phyloP scores from a whole-genome alignment of 2,797 vertebrate species.

The Sebastes elongatus region DNA sequence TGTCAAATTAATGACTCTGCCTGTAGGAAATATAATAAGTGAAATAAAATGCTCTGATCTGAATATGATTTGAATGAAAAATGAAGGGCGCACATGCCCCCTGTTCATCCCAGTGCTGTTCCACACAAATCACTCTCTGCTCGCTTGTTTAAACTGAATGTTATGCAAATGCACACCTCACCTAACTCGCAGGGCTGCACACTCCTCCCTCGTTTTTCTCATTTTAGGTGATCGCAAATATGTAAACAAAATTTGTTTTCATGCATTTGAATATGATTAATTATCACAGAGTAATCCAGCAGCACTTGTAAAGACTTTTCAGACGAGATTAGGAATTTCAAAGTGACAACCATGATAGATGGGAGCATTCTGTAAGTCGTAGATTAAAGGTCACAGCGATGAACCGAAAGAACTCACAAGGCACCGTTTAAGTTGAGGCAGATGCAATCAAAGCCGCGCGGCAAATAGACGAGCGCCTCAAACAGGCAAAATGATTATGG shows the following conservation, averaged over 20 bases:
- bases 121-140: constrained; percentile 47
- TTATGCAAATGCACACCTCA: constrained; percentile 74
- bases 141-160: constrained; percentile 59
- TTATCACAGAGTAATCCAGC: constrained; percentile 86
- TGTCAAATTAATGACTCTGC: constrained; percentile 58
- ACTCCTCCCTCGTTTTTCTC: constrained; percentile 69
- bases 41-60: constrained; percentile 57
- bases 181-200: constrained; percentile 64
- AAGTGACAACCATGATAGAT: constrained; percentile 88
- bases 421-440: constrained; percentile 81
- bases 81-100: constrained; percentile 26
- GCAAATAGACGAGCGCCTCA: constrained; percentile 68
- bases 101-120: constrained; percentile 23
- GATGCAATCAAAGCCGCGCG: constrained; percentile 80
- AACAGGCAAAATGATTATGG: constrained; percentile 83
- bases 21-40: constrained; percentile 45
- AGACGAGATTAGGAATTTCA: constrained; percentile 85
- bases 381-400: constrained; percentile 87
- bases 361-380: constrained; percentile 81
- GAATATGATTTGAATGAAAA: constrained; percentile 61
- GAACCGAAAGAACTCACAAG: constrained; percentile 72
- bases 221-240: constrained; percentile 81
- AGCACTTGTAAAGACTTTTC: constrained; percentile 86
- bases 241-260: constrained; percentile 88
- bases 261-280: constrained; percentile 87